Evolutionary conservation across 2,797 vertebrate species (phyloP).

Genomic region (Vultur gryphus): DNA sequence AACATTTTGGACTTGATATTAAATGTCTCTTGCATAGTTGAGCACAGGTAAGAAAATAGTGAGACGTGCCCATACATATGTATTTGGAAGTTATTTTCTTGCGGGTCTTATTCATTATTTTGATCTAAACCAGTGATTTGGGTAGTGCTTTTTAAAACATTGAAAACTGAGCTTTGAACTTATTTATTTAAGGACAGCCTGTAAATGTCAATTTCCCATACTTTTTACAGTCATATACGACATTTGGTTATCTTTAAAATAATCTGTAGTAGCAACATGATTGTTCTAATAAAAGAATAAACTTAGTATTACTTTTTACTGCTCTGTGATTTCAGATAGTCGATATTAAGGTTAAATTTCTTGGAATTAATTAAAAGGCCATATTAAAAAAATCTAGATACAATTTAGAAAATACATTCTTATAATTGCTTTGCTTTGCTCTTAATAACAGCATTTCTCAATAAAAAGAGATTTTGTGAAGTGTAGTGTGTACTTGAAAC

Average conservation of each 20-base stretch:
- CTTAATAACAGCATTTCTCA: constrained; percentile 50
- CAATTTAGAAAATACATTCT: constrained; percentile 12
- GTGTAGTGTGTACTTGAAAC: constrained; percentile 18
- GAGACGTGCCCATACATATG: neutral
- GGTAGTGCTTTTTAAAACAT: neutral
- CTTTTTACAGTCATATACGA: neutral
- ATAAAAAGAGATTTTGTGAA: constrained; percentile 46
- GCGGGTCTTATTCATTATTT: neutral
- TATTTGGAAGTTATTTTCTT: neutral
- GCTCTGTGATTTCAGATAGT: neutral
- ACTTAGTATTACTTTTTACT: neutral
- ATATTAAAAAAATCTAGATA: neutral
- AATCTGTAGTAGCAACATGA: neutral
- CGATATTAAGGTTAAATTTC: neutral
- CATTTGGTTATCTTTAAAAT: neutral
- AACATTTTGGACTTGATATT: neutral
- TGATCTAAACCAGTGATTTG: neutral
- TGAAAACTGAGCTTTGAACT: neutral
- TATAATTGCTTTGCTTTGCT: constrained; percentile 19
- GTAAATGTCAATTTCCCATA: neutral
- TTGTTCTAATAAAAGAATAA: neutral
- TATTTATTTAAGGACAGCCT: neutral
- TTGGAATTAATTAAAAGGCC: neutral
- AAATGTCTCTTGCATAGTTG: neutral
- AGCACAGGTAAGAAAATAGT: neutral